phyloP scores from a whole-genome alignment of 2,113 vertebrate genomes.

The Tiliqua scincoides region DNA sequence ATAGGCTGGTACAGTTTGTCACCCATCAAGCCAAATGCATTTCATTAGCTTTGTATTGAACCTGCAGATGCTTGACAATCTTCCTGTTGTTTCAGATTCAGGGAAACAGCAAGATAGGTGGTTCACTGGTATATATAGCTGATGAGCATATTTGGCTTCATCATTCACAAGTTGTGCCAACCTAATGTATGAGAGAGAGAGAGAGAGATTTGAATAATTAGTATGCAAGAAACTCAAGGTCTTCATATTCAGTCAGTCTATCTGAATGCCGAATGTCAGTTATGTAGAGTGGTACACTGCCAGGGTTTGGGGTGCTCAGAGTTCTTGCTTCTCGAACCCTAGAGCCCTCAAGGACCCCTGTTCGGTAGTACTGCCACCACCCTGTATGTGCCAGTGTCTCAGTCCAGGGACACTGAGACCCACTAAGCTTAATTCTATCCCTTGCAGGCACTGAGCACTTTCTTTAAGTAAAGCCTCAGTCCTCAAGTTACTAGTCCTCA shows the following conservation, averaged over 20 bases:
- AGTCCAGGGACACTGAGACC: no score
- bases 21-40: neutral
- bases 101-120: neutral
- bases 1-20: neutral
- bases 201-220: neutral
- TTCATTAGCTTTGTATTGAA: neutral
- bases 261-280: conserved; percentile 25
- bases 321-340: no score
- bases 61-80: neutral
- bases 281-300: no score
- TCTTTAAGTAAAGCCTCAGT: no score
- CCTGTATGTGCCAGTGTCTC: no score
- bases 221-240: neutral
- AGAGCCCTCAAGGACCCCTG: no score
- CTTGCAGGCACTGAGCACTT: no score
- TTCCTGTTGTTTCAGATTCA: neutral
- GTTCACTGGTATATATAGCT: neutral
- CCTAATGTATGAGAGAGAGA: neutral
- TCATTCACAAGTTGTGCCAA: neutral
- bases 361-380: no score
- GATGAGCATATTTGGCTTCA: neutral
- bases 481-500: no score
- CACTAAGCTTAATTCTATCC: no score
- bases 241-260: conserved; percentile 40
- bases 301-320: no score